phyloP scores from a whole-genome alignment of 2,888 invertebrate genomes.

The Agrilus cyanescens region DNA sequence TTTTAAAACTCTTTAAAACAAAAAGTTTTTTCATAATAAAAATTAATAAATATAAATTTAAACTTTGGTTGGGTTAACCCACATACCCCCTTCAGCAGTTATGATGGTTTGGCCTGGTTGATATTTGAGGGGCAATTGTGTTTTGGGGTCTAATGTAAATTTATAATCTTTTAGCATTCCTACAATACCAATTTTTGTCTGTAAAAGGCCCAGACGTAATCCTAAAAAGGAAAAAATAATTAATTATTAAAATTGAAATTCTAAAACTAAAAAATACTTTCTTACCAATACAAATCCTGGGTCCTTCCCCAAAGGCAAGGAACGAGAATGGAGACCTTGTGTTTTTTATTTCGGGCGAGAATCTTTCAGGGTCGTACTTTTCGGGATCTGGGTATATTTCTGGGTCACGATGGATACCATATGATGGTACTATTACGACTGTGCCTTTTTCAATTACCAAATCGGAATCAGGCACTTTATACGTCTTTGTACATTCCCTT shows the following conservation, averaged over 20 bases:
- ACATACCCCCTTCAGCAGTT: slow-evolving; percentile 5
- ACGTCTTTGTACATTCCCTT: slow-evolving; percentile 21
- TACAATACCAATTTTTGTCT: slow-evolving; percentile 21
- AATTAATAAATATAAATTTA: too few relatives aligned
- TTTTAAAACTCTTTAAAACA: too few relatives aligned
- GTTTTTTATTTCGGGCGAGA: slow-evolving; percentile 25
- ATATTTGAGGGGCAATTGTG: slow-evolving; percentile 9
- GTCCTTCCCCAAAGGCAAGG: slow-evolving; percentile 27
- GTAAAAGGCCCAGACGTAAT: slow-evolving; percentile 22
- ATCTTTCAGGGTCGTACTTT: slow-evolving; percentile 32
- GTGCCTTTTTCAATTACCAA: slow-evolving; percentile 23
- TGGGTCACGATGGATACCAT: slow-evolving; percentile 27
- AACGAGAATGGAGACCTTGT: slow-evolving; percentile 21
- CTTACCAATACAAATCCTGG: slow-evolving; percentile 26
- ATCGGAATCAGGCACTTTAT: slow-evolving; percentile 17
- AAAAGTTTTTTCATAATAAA: too few relatives aligned
- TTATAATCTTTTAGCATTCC: slow-evolving; percentile 17
- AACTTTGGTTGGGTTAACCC: too few relatives aligned
- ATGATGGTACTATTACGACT: slow-evolving; percentile 23
- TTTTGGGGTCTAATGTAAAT: slow-evolving; percentile 14
- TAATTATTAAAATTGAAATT: background rate
- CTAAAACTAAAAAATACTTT: background rate
- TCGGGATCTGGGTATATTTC: slow-evolving; percentile 30
- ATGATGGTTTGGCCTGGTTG: slow-evolving; percentile 13
- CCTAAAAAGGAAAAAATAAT: slow-evolving; percentile 14